phyloP scores from a whole-genome alignment of 1,140 invertebrate genomes.

The Sitophilus oryzae region DNA sequence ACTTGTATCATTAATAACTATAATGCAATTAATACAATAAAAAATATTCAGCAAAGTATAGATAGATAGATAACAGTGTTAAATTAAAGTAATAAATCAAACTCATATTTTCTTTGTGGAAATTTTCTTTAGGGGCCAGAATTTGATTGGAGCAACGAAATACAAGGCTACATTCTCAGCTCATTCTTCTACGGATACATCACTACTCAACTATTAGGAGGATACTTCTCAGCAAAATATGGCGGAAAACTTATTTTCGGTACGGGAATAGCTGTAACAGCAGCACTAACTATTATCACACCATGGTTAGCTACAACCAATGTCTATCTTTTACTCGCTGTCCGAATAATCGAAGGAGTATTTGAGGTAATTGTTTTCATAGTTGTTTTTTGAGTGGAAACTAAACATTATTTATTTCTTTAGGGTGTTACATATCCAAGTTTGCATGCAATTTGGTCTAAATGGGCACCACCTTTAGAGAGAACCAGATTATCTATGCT shows the following conservation, averaged over 20 bases:
- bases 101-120: neutral
- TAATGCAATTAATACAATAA: too few relatives aligned
- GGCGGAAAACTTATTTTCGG: slow-evolving; percentile 68
- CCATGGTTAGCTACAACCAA: slow-evolving; percentile 68
- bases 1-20: too few relatives aligned
- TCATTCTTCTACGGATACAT: slow-evolving; percentile 85
- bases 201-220: slow-evolving; percentile 60
- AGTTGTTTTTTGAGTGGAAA: too few relatives aligned
- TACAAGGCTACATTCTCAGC: slow-evolving; percentile 75
- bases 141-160: slow-evolving; percentile 74
- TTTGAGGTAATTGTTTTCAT: slow-evolving; percentile 73
- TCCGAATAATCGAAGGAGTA: slow-evolving; percentile 79
- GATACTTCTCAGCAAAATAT: slow-evolving; percentile 50
- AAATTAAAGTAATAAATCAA: too few relatives aligned
- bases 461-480: slow-evolving; percentile 83
- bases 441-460: slow-evolving; percentile 80
- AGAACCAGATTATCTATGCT: slow-evolving; percentile 70
- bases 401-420: slow-evolving; percentile 21
- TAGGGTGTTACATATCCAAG: slow-evolving; percentile 87
- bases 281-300: slow-evolving; percentile 76
- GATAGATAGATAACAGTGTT: neutral
- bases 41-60: neutral
- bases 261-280: slow-evolving; percentile 71
- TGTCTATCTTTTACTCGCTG: slow-evolving; percentile 62
- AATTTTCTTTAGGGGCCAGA: slow-evolving; percentile 45